Evolutionary conservation across 2,888 invertebrate genomes (phyloP).

Genomic region (Perdita meconis): DNA sequence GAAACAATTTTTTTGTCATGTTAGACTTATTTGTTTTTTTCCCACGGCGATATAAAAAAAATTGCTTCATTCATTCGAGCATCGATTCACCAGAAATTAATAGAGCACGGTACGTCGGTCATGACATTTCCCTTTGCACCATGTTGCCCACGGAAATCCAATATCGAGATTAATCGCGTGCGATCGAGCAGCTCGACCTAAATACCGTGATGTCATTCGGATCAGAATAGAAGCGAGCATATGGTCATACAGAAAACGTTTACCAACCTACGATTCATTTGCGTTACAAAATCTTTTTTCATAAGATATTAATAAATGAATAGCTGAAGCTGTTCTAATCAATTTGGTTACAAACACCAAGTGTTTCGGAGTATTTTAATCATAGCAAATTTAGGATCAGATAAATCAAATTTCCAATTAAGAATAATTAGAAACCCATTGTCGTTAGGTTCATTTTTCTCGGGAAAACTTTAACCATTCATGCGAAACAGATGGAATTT

Average conservation of each 20-base stretch:
- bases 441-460: too few species aligned
- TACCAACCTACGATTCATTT: conserved; percentile 20
- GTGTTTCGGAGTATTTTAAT: too few species aligned
- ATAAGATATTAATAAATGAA: too few species aligned
- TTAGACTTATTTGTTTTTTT: background rate
- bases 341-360: too few species aligned
- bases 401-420: too few species aligned
- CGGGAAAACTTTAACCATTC: too few species aligned
- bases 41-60: background rate
- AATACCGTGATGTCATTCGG: conserved; percentile 50
- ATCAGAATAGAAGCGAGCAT: conserved; percentile 33
- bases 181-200: conserved; percentile 54
- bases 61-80: background rate
- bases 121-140: conserved; percentile 51
- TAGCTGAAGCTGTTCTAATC: too few species aligned
- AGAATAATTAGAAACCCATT: too few species aligned
- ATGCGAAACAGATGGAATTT: too few species aligned
- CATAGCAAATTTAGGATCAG: too few species aligned
- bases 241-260: conserved; percentile 14
- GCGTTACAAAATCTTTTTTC: background rate
- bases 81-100: conserved; percentile 30
- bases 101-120: conserved; percentile 36
- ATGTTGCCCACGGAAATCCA: conserved; percentile 52
- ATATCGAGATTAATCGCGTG: conserved; percentile 58
- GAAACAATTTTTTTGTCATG: background rate